These are phyloP conservation scores for Parotia lawesii DNA, from an alignment of 2,113 vertebrate species.

Conservation along the genomic window DNA sequence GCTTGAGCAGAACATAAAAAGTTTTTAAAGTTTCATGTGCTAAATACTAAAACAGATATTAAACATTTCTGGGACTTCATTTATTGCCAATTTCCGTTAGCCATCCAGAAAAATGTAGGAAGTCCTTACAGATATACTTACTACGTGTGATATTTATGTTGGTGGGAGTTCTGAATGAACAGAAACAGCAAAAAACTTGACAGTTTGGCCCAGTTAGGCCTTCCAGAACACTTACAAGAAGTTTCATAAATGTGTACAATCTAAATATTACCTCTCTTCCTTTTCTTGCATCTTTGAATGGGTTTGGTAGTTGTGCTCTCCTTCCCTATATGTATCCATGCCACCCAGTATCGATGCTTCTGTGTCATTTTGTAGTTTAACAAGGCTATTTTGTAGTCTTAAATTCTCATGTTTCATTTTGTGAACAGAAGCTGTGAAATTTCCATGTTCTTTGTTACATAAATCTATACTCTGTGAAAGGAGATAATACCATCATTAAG, in stretches of 20 bases:
- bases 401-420: constrained; percentile 56
- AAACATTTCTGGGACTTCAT: neutral
- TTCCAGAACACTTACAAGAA: neutral
- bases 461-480: constrained; percentile 61
- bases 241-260: neutral
- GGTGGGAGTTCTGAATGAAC: neutral
- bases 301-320: neutral
- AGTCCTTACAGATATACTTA: neutral
- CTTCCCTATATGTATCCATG: constrained; percentile 7
- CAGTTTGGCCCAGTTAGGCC: neutral
- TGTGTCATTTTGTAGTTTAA: constrained; percentile 43
- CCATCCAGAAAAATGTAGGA: neutral
- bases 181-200: neutral
- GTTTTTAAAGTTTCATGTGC: neutral
- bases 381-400: constrained; percentile 52
- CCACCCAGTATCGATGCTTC: neutral
- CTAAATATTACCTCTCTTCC: constrained; percentile 63
- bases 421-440: constrained; percentile 36
- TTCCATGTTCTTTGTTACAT: constrained; percentile 44
- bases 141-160: neutral
- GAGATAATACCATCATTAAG: constrained; percentile 45
- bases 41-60: neutral
- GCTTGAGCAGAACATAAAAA: neutral
- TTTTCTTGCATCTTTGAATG: constrained; percentile 27
- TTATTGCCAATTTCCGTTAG: neutral